Evolutionary conservation across 1,140 invertebrate species (phyloP), one percentile per base, ranked within the genome.

Genomic region (Carposina sasakii): DNA sequence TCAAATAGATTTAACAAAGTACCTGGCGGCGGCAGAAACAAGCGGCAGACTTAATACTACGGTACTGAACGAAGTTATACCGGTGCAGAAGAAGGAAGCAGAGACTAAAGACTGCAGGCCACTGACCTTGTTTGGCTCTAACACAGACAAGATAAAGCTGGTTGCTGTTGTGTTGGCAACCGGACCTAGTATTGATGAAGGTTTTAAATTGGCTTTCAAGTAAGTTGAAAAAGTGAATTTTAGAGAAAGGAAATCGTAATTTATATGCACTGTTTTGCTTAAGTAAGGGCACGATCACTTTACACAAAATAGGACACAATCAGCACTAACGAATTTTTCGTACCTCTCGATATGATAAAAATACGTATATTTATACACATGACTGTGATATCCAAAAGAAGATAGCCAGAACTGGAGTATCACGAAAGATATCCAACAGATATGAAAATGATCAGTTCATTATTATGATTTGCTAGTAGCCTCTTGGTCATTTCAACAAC

Each of bases 1-100:
- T 6, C 92, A 94, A 71, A 87, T 89, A 55, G 91, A 93, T 57
- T 78, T 93, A 5, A 85, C 88, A 0, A 90, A 91, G 53, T 93
- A 91, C 70, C 63, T 94, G 4, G 81, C 88, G 0, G 78, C 81
- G 12, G 89, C 88, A 39, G 91, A 93, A 66, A 71, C 74, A 10
- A 85, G 83, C 33, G 86, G 84, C 2, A 52, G 74, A 17, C 59
- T 74, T 16, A 79, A 50, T 0, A 63, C 81, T 1, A 79, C 76
- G 43, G 55, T 81, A 0, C 51, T 86, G 0, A 56, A 60, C 15
- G 73, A 79, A 17, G 67, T 84, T 0, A 77, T 84, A 37, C 71
- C 77, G 0, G 61, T 76, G 13, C 65, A 52, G 52, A 81, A 48
- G 42, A 86, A 39, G 62, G 55, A 78, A 64, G 65, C 58, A 67